These are phyloP conservation scores for Wiebesia pumilae DNA, from an alignment of 1,140 invertebrate genomes.

Conservation along the genomic window DNA sequence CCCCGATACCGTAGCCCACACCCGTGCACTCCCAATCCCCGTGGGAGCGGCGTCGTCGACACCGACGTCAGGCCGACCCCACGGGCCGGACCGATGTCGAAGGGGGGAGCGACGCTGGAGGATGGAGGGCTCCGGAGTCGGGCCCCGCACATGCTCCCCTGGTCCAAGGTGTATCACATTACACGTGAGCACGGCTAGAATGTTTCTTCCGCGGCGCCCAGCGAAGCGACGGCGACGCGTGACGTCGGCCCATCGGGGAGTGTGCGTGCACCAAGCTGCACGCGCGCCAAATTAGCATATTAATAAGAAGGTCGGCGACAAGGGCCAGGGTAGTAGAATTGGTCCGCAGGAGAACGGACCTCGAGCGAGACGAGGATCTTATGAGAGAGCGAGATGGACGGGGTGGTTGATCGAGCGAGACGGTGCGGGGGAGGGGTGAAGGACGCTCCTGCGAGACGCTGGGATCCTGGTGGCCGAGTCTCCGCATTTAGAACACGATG, in stretches of 20 bases:
- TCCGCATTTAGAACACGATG: conserved; percentile 76
- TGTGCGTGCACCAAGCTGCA: not conserved
- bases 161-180: conserved; percentile 71
- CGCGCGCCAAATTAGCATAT: conserved; percentile 71
- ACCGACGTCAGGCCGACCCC: not conserved
- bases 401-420: not conserved
- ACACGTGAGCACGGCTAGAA: conserved; percentile 64
- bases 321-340: conserved; percentile 74
- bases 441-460: conserved; percentile 65
- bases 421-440: not conserved
- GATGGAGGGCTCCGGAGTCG: not conserved
- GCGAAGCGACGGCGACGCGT: not conserved
- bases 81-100: too few species aligned
- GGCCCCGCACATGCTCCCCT: conserved; percentile 61
- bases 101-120: not conserved
- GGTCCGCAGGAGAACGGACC: conserved; percentile 64
- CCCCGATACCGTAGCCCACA: not conserved
- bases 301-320: conserved; percentile 75
- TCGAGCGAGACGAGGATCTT: conserved; percentile 42
- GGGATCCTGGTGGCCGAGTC: conserved; percentile 70
- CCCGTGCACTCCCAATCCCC: conserved; percentile 56
- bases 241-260: not conserved
- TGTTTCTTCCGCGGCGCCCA: not conserved
- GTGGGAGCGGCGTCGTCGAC: conserved; percentile 49
- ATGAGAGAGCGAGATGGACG: not conserved